A percentile compares a stretch with the other conserved stretches of the same genome.
Conservation (phyloP, 2,888 invertebrate genomes). For the Agrochola lota region DNA sequence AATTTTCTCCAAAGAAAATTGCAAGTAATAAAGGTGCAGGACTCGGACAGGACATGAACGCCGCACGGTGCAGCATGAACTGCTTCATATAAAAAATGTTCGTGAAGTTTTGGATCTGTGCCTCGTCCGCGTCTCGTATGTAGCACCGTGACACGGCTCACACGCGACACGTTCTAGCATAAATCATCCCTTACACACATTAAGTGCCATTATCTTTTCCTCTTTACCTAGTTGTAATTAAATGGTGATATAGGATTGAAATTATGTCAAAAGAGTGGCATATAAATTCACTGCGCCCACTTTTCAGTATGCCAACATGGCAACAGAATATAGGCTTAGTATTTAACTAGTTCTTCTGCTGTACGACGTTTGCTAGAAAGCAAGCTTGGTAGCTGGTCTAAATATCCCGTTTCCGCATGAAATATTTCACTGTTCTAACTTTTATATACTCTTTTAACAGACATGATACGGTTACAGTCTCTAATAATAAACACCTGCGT, state of each 20-base stretch:
- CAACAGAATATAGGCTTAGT: background rate
- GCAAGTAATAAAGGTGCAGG: too few relatives aligned
- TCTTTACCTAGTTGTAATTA: too few relatives aligned
- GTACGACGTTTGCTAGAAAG: background rate
- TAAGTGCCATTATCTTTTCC: too few relatives aligned
- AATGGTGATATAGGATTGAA: background rate
- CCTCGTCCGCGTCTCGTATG: background rate
- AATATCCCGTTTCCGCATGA: background rate
- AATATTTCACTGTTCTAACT: background rate
- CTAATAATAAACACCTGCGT: background rate
- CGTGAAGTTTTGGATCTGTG: too few relatives aligned
- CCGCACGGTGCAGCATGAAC: background rate
- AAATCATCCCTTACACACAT: background rate
- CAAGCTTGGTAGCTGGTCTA: background rate
- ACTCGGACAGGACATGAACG: too few relatives aligned
- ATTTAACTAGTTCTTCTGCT: background rate
- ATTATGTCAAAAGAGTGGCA: background rate
- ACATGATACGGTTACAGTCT: background rate
- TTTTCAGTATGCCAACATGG: background rate
- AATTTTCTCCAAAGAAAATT: too few relatives aligned
- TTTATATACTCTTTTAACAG: background rate
- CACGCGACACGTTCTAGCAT: background rate
- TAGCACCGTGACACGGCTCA: background rate
- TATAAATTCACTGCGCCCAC: background rate
- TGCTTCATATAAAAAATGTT: background rate